These are phyloP conservation scores for Chironomus striatipennis DNA, from an alignment of 1,140 invertebrate species.

Conservation along the genomic window DNA sequence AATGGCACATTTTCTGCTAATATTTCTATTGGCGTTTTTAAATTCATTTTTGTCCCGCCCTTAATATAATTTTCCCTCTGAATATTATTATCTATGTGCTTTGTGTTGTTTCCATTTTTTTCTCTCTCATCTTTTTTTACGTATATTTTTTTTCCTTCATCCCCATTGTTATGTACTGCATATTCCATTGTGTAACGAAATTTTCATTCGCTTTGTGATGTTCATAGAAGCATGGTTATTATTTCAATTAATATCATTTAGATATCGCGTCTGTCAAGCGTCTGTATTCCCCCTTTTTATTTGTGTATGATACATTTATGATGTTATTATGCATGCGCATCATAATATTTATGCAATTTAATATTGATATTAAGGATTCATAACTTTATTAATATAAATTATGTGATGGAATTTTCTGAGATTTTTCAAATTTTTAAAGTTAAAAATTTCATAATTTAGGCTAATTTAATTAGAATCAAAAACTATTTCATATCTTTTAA, in stretches of 20 bases:
- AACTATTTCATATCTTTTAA: not conserved
- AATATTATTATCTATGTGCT: constrained; percentile 18
- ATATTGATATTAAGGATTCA: too few relatives aligned
- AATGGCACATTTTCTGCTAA: not conserved
- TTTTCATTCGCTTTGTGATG: not conserved
- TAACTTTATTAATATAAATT: too few relatives aligned
- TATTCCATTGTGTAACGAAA: not conserved
- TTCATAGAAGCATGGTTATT: not conserved
- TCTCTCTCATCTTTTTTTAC: not conserved
- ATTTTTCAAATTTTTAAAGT: not conserved
- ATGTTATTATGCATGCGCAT: not conserved
- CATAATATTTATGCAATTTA: not conserved
- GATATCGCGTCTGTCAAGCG: not conserved
- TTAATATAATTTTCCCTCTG: constrained; percentile 21
- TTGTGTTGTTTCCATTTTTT: not conserved
- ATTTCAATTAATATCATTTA: constrained; percentile 21
- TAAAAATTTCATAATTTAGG: not conserved
- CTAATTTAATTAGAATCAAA: not conserved
- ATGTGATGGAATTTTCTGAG: too few relatives aligned
- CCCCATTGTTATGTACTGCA: not conserved
- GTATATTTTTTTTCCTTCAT: not conserved
- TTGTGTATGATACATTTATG: not conserved
- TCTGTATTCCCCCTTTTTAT: not conserved
- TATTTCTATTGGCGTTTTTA: constrained; percentile 10
- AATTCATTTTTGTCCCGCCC: constrained; percentile 17